These are phyloP conservation scores for Rhabdomys pumilio DNA, from an alignment of 2,797 vertebrate species.

Conservation along the genomic window DNA sequence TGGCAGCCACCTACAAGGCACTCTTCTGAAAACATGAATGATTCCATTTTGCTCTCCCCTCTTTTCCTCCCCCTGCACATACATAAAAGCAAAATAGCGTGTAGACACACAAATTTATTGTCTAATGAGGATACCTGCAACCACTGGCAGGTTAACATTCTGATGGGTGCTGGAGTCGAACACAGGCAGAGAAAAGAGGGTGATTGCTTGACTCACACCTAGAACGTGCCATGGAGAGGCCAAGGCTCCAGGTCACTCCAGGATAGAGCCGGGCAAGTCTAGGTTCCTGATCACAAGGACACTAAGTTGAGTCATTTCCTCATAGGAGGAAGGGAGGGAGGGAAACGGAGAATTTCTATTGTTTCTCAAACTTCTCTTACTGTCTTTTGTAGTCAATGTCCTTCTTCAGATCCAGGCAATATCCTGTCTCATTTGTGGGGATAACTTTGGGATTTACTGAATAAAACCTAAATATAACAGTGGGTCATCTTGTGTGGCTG, in stretches of 20 bases:
- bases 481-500: neutral
- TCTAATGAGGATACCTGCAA: neutral
- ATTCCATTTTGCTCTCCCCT: rapidly evolving
- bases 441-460: neutral
- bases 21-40: neutral
- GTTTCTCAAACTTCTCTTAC: neutral
- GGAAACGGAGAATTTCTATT: neutral
- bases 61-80: rapidly evolving
- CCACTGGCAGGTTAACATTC: neutral
- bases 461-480: neutral
- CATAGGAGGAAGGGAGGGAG: neutral
- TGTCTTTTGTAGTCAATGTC: neutral
- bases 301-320: neutral
- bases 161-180: neutral
- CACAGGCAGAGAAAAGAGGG: neutral
- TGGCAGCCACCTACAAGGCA: neutral
- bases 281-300: no score
- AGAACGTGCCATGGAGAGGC: neutral
- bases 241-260: neutral
- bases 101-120: neutral
- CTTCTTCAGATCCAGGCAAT: neutral
- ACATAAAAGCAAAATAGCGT: neutral
- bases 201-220: rapidly evolving
- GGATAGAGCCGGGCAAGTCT: neutral
- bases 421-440: neutral